A percentile compares a stretch with the other conserved stretches of the same genome.
Evolutionary conservation across 2,113 vertebrate genomes (phyloP).

Genomic region (Lontra canadensis): DNA sequence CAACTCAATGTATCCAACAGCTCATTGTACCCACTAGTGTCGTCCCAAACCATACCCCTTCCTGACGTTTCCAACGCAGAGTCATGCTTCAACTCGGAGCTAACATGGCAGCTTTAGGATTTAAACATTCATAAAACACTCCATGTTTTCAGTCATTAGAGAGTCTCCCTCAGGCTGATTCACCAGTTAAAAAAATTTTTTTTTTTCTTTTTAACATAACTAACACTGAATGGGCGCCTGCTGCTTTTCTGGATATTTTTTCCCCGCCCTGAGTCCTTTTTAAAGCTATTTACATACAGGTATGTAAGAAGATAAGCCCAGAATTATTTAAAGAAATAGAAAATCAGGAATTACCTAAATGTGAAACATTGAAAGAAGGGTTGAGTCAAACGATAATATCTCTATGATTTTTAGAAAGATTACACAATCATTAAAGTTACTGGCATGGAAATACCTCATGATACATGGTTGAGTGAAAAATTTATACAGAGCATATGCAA

Average conservation of each 20-base stretch:
- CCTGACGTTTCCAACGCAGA: neutral
- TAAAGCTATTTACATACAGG: neutral
- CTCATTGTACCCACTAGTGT: no score
- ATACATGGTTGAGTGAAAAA: neutral
- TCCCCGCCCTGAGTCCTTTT: neutral
- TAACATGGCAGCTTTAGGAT: neutral
- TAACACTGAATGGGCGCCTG: neutral
- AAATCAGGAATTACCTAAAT: slow-evolving; percentile 14
- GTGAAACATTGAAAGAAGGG: neutral
- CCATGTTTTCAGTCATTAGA: neutral
- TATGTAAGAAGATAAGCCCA: neutral
- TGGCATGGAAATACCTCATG: slow-evolving; percentile 9
- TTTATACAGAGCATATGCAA: no score
- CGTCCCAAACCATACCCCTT: neutral
- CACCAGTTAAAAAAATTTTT: neutral
- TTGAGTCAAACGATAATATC: neutral
- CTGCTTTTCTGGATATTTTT: neutral
- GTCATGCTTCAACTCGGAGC: neutral
- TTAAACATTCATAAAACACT: neutral
- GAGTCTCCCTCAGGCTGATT: neutral
- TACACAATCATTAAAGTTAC: neutral
- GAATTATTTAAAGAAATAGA: slow-evolving; percentile 17
- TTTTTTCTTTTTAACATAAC: neutral
- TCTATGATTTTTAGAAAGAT: neutral
- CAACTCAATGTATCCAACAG: neutral